Conservation (phyloP, 64 coral and sea anemone species). For the Pocillopora damicornis region DNA sequence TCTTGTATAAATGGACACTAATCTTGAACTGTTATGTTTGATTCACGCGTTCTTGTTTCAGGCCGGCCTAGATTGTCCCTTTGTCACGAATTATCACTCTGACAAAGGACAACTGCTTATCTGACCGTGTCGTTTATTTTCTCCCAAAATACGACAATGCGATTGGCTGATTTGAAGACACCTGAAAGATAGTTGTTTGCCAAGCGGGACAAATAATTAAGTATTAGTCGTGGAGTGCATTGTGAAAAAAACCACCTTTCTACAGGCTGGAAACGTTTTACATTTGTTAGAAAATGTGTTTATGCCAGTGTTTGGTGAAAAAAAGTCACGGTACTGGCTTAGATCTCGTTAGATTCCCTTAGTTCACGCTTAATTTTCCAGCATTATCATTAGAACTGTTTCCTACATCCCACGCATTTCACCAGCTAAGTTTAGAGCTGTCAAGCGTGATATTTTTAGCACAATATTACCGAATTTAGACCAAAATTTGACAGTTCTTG, state of each 20-base stretch:
- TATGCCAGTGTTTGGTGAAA: too few relatives aligned
- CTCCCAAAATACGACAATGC: not conserved
- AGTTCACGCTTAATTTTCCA: not conserved
- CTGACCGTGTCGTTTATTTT: not conserved
- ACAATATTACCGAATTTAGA: not conserved
- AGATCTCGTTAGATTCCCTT: not conserved
- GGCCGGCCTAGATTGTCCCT: not conserved
- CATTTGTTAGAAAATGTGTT: too few relatives aligned
- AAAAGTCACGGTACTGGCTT: not conserved
- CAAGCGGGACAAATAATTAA: too few relatives aligned
- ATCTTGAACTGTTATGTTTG: not conserved
- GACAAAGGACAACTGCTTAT: slow-evolving; percentile 7
- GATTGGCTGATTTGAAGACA: slow-evolving; percentile 21
- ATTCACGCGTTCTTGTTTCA: too few relatives aligned
- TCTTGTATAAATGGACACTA: not conserved
- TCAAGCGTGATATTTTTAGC: not conserved
- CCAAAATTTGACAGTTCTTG: not conserved
- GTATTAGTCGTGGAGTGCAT: too few relatives aligned
- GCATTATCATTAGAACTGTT: not conserved
- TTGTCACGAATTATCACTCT: not conserved
- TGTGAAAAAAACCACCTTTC: too few relatives aligned
- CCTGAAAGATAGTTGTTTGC: not conserved
- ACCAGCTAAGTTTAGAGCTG: not conserved
- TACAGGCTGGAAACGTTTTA: too few relatives aligned
- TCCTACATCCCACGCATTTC: not conserved